Evolutionary conservation across 2,113 vertebrate genomes (phyloP).

Genomic region (Stigmatopora nigra): DNA sequence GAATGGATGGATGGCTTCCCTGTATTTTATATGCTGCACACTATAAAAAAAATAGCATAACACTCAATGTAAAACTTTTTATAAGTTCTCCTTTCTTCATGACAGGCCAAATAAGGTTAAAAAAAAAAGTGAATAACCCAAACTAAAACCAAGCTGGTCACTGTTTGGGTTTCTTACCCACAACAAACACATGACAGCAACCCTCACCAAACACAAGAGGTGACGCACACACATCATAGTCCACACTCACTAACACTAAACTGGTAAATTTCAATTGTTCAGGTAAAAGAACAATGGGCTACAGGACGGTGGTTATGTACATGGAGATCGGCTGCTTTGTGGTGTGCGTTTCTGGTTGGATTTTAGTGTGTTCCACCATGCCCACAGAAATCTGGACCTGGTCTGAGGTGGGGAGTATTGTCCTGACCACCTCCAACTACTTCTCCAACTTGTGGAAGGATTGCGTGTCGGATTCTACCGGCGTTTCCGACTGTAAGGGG

Average conservation of each 20-base stretch:
- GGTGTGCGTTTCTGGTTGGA: slow-evolving; percentile 79
- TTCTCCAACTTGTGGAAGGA: slow-evolving; percentile 95
- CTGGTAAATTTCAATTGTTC: not conserved
- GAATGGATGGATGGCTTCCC: too few relatives aligned
- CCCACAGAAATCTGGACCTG: slow-evolving; percentile 91
- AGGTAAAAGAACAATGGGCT: slow-evolving; percentile 47
- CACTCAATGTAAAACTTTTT: too few relatives aligned
- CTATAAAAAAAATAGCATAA: too few relatives aligned
- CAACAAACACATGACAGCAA: slow-evolving; percentile 42
- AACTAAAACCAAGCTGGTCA: slow-evolving; percentile 10
- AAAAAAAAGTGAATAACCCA: not conserved
- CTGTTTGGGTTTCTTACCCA: slow-evolving; percentile 16
- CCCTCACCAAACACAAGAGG: slow-evolving; percentile 33
- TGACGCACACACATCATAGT: slow-evolving; percentile 21
- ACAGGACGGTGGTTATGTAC: slow-evolving; percentile 67
- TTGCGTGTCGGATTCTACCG: slow-evolving; percentile 87
- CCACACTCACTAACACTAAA: not conserved
- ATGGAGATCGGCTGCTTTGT: slow-evolving; percentile 83
- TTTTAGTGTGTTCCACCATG: slow-evolving; percentile 84
- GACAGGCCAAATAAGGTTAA: not conserved
- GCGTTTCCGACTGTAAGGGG: slow-evolving; percentile 88
- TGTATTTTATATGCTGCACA: too few relatives aligned
- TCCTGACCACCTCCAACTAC: slow-evolving; percentile 85
- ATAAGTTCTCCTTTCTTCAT: not conserved
- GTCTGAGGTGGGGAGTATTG: slow-evolving; percentile 79